Percentiles rank a stretch among this genome's conserved stretches.
These are phyloP conservation scores for Tenebrosternarchus preto DNA, from an alignment of 2,113 vertebrate species.

Conservation along the genomic window DNA sequence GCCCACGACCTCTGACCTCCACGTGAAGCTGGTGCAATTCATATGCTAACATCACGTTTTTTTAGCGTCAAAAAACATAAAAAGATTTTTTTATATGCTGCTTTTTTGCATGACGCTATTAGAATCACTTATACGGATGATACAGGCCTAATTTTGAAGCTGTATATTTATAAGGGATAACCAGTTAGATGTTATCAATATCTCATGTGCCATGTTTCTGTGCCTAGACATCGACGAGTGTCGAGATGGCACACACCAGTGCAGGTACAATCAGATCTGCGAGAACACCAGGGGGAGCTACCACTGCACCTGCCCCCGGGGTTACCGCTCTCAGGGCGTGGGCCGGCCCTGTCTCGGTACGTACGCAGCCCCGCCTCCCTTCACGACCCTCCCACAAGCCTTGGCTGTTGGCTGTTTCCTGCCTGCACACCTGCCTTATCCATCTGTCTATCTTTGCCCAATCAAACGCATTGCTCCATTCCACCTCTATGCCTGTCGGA, in stretches of 20 bases:
- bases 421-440: slow-evolving; percentile 10
- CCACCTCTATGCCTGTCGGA: slow-evolving; percentile 30
- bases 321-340: slow-evolving; percentile 84
- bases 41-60: background rate
- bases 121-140: background rate
- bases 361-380: slow-evolving; percentile 54
- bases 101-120: slow-evolving; percentile 15
- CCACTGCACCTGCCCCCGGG: slow-evolving; percentile 87
- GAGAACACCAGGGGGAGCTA: slow-evolving; percentile 92
- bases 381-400: background rate
- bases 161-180: background rate
- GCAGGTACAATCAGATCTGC: slow-evolving; percentile 93
- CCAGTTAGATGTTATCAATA: background rate
- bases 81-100: too few species aligned
- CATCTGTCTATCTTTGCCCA: slow-evolving; percentile 15
- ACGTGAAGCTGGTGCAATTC: background rate
- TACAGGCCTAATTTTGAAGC: background rate
- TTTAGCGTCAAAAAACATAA: too few species aligned
- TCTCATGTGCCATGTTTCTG: slow-evolving; percentile 8
- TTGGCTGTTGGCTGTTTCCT: slow-evolving; percentile 36
- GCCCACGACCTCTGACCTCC: background rate
- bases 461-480: slow-evolving; percentile 37
- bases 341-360: slow-evolving; percentile 89
- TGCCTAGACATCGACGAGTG: slow-evolving; percentile 91
- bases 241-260: slow-evolving; percentile 87